These are phyloP conservation scores for Osmoderma eremita DNA, from an alignment of 2,888 invertebrate species.

Conservation along the genomic window DNA sequence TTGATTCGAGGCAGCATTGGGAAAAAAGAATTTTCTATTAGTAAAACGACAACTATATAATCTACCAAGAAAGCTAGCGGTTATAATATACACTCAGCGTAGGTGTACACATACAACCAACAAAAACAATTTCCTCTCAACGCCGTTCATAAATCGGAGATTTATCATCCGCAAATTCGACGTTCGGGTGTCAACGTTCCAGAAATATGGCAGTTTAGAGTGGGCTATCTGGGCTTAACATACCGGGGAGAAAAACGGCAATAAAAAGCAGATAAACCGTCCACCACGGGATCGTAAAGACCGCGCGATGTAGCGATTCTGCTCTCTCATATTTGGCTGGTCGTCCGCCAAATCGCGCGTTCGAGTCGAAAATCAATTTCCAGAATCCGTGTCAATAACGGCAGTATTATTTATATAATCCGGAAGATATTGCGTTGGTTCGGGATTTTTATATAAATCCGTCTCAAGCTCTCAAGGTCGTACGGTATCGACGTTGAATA, in stretches of 20 bases:
- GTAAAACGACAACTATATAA: not conserved
- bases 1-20: conserved; percentile 43
- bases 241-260: not conserved
- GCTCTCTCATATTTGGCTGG: not conserved
- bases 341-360: not conserved
- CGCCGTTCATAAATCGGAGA: not conserved
- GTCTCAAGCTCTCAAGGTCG: too few relatives aligned
- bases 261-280: conserved; percentile 1
- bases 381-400: not conserved
- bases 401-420: not conserved
- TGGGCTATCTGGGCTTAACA: not conserved
- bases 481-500: too few relatives aligned
- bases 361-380: conserved; percentile 1
- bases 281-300: not conserved
- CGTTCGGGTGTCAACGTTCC: too few relatives aligned
- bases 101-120: not conserved
- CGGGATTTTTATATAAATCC: too few relatives aligned
- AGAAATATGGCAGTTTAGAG: too few relatives aligned
- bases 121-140: too few relatives aligned
- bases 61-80: not conserved
- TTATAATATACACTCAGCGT: not conserved
- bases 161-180: too few relatives aligned
- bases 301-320: too few relatives aligned
- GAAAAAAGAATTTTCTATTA: not conserved
- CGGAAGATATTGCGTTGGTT: too few relatives aligned